Evolutionary conservation across 2,888 invertebrate genomes (phyloP), one percentile per base, ranked within the genome.

Genomic region (Hydriomena furcata): DNA sequence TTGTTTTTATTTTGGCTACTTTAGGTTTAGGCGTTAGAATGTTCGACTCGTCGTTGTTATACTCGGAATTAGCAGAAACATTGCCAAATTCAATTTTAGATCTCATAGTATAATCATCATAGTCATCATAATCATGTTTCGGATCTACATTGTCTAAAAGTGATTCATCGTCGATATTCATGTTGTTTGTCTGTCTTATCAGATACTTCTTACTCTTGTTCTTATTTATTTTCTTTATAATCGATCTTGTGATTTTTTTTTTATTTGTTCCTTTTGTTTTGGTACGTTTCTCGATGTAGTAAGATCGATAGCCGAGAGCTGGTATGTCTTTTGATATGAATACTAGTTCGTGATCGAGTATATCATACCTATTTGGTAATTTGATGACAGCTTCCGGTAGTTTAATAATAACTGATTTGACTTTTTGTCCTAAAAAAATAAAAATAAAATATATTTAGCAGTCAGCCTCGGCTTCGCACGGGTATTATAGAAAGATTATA

Each of bases 231-330:
- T 79, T 79, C 31, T 79, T 76, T 0, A 75, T 68, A 0, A 77
- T 38, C 0, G 68, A 60, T n/a, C 71, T 40, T 25, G 60, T 66
- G 0, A n/a, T 12, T 5, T 63, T 32, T 24, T n/a, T 11, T 7
- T 11, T 11, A 7, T 20, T n/a, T 32, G 23, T 20, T 4, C 2
- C 11, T 27, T 11, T 31, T n/a, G 5, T 11, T 1, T 32, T 37
- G 7, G 24, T 7, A n/a, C 49, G n/a, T 8, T 35, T 53, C 4
- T 70, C 49, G 0, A 94, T 68, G 56, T 91, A 93, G 63, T 92
- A 96, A 0, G 94, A 92, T 34, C 91, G 91, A 65, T 91, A 93
- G 0, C 96, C 96, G 12, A 96, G 67, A 0, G 96, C 91, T 0
- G 96, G 95, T 0, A 96, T 46, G 17, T 92, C 76, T 7, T 73